phyloP scores from a whole-genome alignment of 2,888 invertebrate species.

The Drosophila ezoana region DNA sequence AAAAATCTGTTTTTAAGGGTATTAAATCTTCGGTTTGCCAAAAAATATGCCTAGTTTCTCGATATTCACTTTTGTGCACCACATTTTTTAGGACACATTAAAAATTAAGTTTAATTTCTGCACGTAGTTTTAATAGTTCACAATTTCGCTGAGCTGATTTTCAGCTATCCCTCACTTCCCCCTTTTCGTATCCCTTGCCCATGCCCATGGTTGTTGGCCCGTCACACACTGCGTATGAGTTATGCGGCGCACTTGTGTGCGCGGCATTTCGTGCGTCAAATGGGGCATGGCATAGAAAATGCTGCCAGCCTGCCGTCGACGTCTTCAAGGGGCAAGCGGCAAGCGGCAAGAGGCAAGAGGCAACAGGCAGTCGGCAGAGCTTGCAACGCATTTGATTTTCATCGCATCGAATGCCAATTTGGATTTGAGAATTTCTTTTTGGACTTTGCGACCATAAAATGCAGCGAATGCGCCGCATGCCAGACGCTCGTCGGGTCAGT shows the following conservation, averaged over 20 bases:
- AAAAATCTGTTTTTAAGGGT: too few relatives aligned
- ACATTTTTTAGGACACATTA: background rate
- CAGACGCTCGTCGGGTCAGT: background rate
- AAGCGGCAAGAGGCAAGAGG: too few relatives aligned
- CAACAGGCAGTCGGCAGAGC: background rate
- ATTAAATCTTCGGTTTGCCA: too few relatives aligned
- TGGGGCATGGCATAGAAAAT: constrained; percentile 73
- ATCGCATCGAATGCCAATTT: constrained; percentile 67
- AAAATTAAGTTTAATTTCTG: constrained; percentile 1
- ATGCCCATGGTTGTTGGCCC: constrained; percentile 9
- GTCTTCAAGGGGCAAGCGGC: too few relatives aligned
- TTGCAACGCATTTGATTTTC: constrained; percentile 39
- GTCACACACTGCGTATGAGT: constrained; percentile 77
- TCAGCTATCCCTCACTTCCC: too few relatives aligned
- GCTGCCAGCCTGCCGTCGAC: constrained; percentile 27
- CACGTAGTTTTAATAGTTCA: constrained; percentile 3
- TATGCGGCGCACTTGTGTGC: constrained; percentile 46
- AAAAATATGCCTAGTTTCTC: too few relatives aligned
- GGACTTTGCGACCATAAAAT: constrained; percentile 71
- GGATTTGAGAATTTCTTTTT: constrained; percentile 31
- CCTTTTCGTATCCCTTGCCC: background rate
- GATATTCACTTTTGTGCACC: background rate
- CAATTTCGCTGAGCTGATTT: constrained; percentile 1
- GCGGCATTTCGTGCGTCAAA: constrained; percentile 64
- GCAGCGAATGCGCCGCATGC: constrained; percentile 2